Conservation (phyloP, 2,797 vertebrate genomes). For the Anabas testudineus region DNA sequence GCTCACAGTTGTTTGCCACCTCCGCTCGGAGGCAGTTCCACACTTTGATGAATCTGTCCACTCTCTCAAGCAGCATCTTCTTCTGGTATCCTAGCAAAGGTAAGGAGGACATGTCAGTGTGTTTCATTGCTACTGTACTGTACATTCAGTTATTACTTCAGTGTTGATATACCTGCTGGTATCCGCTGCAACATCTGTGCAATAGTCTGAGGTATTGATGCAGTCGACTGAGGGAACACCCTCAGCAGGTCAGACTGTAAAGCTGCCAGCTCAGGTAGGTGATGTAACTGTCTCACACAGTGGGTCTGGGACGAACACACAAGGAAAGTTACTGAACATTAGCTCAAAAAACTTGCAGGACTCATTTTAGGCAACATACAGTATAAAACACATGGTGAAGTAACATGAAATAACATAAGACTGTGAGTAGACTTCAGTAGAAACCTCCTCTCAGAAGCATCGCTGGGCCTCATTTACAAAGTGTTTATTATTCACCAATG, state of each 20-base stretch:
- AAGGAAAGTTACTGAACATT: background rate
- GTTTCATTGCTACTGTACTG: too few relatives aligned
- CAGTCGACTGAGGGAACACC: constrained; percentile 51
- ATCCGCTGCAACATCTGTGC: constrained; percentile 71
- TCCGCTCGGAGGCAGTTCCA: constrained; percentile 83
- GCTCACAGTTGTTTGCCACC: constrained; percentile 77
- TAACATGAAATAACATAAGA: too few relatives aligned
- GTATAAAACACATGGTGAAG: too few relatives aligned
- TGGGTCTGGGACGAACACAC: constrained; percentile 62
- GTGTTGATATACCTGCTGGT: constrained; percentile 67
- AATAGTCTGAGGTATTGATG: constrained; percentile 49
- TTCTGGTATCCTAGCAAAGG: constrained; percentile 69
- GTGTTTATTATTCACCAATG: too few relatives aligned
- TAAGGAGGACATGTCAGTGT: background rate
- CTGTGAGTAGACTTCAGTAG: too few relatives aligned
- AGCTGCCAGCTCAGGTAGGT: constrained; percentile 79
- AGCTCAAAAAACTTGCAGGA: too few relatives aligned
- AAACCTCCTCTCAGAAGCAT: too few relatives aligned
- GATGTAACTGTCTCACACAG: constrained; percentile 73
- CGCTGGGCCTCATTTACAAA: too few relatives aligned
- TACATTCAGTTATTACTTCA: background rate
- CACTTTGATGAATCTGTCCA: constrained; percentile 73
- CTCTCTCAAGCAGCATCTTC: constrained; percentile 67
- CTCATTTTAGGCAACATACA: too few relatives aligned
- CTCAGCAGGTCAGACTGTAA: constrained; percentile 79